Evolutionary conservation across 2,888 invertebrate genomes (phyloP).

Genomic region (Trissolcus brochymenae): DNA sequence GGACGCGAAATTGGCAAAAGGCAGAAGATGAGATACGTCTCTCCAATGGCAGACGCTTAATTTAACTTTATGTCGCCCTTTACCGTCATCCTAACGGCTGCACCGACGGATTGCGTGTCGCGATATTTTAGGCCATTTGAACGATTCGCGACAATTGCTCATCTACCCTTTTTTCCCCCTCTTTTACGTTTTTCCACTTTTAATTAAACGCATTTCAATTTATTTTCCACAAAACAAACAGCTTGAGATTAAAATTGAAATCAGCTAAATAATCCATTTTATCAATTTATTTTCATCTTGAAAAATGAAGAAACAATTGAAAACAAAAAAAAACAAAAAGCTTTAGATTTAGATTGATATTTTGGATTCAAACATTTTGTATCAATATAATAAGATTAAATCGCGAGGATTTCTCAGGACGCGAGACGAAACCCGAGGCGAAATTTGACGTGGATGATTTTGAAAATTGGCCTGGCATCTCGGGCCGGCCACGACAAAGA

Average conservation of each 20-base stretch:
- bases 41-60: conserved; percentile 61
- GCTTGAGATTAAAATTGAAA: too few relatives aligned
- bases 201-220: too few relatives aligned
- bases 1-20: conserved; percentile 62
- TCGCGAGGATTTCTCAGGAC: conserved; percentile 43
- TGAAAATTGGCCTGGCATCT: conserved; percentile 59
- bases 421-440: conserved; percentile 46
- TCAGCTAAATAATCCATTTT: too few relatives aligned
- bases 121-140: conserved; percentile 53
- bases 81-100: conserved; percentile 52
- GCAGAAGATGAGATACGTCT: conserved; percentile 57
- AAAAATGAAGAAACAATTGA: too few relatives aligned
- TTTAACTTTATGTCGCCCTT: conserved; percentile 62
- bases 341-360: background rate
- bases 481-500: conserved; percentile 55
- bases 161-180: conserved; percentile 1
- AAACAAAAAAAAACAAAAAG: background rate
- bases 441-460: conserved; percentile 58
- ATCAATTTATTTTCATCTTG: too few relatives aligned
- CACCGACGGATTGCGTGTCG: conserved; percentile 46
- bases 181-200: background rate
- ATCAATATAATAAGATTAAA: conserved; percentile 30
- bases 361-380: background rate
- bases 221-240: too few relatives aligned
- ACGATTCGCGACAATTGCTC: conserved; percentile 47